Evolutionary conservation across 2,113 vertebrate genomes (phyloP).

Genomic region (Camelus dromedarius): DNA sequence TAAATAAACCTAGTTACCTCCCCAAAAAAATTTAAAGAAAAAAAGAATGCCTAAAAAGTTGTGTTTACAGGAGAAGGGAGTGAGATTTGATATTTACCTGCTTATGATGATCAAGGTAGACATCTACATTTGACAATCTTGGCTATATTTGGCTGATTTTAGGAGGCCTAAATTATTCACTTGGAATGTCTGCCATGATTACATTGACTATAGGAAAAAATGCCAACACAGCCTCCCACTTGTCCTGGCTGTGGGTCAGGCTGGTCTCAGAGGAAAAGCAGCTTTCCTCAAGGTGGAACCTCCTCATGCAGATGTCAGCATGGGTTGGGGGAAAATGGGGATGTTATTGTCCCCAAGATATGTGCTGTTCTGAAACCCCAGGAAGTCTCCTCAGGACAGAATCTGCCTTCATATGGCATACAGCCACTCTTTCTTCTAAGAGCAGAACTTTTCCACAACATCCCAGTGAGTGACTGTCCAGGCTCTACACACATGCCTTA

Average conservation of each 20-base stretch:
- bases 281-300: not conserved
- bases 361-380: not conserved
- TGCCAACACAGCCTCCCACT: not conserved
- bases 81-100: conserved; percentile 19
- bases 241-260: not conserved
- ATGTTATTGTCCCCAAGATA: not conserved
- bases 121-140: not conserved
- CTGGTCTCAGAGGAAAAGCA: not conserved
- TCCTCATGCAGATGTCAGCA: not conserved
- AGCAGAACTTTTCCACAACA: not conserved
- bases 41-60: not conserved
- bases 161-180: conserved; percentile 56
- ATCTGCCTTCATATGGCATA: not conserved
- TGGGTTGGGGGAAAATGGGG: rapidly evolving
- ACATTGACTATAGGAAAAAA: not conserved
- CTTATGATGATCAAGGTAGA: conserved; percentile 34
- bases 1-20: no score
- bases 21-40: no score
- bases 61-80: not conserved
- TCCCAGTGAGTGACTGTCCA: not conserved
- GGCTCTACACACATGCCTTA: not conserved
- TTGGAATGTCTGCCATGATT: conserved; percentile 49
- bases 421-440: not conserved
- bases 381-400: not conserved
- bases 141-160: conserved; percentile 55